A percentile compares a stretch with the other conserved stretches of the same genome.
These are phyloP conservation scores for Heliocidaris erythrogramma DNA, from an alignment of 35 echinoderm and acorn worm genomes.

Conservation along the genomic window DNA sequence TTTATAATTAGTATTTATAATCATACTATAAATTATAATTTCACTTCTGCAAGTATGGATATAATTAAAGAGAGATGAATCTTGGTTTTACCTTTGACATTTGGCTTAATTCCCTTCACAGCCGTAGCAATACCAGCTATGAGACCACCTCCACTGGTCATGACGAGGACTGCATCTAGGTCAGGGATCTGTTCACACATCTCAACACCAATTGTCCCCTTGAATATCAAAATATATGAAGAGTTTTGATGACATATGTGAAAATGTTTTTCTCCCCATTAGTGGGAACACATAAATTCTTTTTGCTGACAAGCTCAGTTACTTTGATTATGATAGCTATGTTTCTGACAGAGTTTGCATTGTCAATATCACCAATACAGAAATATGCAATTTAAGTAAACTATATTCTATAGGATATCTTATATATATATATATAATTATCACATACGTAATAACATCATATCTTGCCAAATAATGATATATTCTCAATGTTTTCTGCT, in stretches of 20 bases:
- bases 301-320: too few relatives aligned
- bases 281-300: neutral
- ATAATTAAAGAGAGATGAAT: neutral
- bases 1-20: neutral
- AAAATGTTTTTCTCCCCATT: neutral
- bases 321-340: neutral
- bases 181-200: slow-evolving; percentile 73
- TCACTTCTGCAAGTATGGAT: neutral
- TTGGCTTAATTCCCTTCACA: slow-evolving; percentile 60
- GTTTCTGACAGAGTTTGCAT: neutral
- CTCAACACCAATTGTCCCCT: slow-evolving; percentile 77
- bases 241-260: neutral
- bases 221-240: neutral
- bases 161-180: slow-evolving; percentile 70
- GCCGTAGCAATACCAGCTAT: slow-evolving; percentile 68
- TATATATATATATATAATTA: neutral
- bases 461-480: neutral
- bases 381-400: neutral
- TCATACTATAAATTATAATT: neutral
- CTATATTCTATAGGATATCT: too few relatives aligned
- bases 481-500: neutral
- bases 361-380: neutral
- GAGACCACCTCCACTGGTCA: slow-evolving; percentile 70
- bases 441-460: neutral
- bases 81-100: slow-evolving; percentile 61